Percentiles rank a stretch among this genome's conserved stretches.
phyloP scores from a whole-genome alignment of 1,140 invertebrate genomes.

The Galendromus occidentalis region DNA sequence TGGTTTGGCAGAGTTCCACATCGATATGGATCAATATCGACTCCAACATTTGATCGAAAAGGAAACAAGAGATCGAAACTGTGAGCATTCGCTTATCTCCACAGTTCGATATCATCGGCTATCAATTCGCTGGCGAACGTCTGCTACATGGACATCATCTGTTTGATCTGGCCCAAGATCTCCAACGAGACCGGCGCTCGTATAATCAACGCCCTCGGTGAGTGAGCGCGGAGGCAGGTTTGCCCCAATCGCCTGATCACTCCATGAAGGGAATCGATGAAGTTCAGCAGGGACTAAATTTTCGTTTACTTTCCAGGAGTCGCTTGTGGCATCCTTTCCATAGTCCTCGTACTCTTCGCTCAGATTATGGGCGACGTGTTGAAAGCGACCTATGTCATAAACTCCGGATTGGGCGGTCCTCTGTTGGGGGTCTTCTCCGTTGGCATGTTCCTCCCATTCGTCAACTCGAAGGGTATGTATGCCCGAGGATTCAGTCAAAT shows the following conservation, averaged over 20 bases:
- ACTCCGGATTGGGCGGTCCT: conserved; percentile 57
- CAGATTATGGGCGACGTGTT: conserved; percentile 48
- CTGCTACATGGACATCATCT: conserved; percentile 23
- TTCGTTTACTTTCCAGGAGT: conserved; percentile 32
- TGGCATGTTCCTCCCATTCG: conserved; percentile 45
- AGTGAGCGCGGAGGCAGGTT: not conserved
- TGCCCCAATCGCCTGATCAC: not conserved
- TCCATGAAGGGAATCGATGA: not conserved
- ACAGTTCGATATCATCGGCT: conserved; percentile 57
- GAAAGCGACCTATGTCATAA: conserved; percentile 50
- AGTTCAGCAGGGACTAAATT: not conserved
- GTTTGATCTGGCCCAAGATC: not conserved
- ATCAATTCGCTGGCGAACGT: conserved; percentile 65
- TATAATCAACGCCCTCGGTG: not conserved
- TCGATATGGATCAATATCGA: no score
- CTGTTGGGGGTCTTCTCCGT: conserved; percentile 51
- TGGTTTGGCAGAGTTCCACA: no score
- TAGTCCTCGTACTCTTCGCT: conserved; percentile 51
- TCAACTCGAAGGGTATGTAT: conserved; percentile 35
- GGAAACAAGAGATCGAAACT: no score
- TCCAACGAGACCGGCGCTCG: conserved; percentile 2
- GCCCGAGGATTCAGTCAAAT: not conserved
- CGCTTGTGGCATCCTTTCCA: conserved; percentile 42
- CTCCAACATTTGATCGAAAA: no score
- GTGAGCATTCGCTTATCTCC: not conserved